A percentile compares a stretch with the other conserved stretches of the same genome.
Evolutionary conservation across 2,113 vertebrate genomes (phyloP).

Genomic region (Ancistrus triradiatus): DNA sequence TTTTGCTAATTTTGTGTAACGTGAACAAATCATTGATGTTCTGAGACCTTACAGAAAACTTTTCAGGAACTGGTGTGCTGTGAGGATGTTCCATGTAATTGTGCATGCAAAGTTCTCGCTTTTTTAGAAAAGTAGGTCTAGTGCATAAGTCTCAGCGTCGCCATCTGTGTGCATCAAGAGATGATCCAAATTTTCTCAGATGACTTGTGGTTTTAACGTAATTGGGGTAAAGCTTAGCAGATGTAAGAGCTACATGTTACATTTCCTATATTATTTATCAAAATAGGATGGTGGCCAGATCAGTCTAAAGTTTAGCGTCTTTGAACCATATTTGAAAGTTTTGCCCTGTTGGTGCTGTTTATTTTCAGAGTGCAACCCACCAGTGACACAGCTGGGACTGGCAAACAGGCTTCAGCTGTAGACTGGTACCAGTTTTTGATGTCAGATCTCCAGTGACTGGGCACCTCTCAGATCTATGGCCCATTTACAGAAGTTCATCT

Average conservation of each 20-base stretch:
- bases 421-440: constrained; percentile 69
- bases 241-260: constrained; percentile 20
- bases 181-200: constrained; percentile 4
- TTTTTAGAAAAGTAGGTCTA: constrained; percentile 38
- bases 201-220: constrained; percentile 3
- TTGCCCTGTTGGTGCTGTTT: constrained; percentile 56
- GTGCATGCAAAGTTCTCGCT: not conserved
- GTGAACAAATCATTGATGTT: too few species aligned
- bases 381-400: constrained; percentile 70
- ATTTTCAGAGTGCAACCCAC: constrained; percentile 70
- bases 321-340: constrained; percentile 63
- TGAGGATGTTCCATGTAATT: too few species aligned
- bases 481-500: constrained; percentile 75
- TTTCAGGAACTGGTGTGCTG: too few species aligned
- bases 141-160: not conserved
- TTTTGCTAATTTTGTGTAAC: too few species aligned
- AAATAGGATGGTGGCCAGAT: constrained; percentile 51
- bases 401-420: constrained; percentile 61
- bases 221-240: constrained; percentile 21
- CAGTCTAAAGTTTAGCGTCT: constrained; percentile 49
- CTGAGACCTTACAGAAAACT: too few species aligned
- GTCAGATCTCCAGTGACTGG: constrained; percentile 67
- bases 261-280: constrained; percentile 50
- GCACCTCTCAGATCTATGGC: constrained; percentile 72
- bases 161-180: constrained; percentile 5